Evolutionary conservation across 92 coral and sea anemone species (phyloP).

Genomic region (Desmophyllum pertusum): DNA sequence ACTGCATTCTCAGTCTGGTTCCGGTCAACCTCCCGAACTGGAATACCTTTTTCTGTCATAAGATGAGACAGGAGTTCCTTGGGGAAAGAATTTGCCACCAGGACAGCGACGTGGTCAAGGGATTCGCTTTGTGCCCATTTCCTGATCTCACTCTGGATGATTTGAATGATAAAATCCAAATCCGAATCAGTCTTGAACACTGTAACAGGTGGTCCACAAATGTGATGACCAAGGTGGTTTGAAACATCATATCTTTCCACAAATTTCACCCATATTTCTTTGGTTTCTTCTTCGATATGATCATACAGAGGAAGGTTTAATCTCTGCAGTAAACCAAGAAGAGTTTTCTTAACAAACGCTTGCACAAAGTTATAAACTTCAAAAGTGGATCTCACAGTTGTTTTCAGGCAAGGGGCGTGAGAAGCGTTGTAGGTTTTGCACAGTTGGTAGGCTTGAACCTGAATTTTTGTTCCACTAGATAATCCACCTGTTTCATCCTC

Average conservation of each 20-base stretch:
- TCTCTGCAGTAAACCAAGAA: neutral
- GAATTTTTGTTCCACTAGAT: neutral
- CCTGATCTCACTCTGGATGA: neutral
- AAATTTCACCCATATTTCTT: neutral
- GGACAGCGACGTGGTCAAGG: slow-evolving; percentile 17
- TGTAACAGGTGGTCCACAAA: slow-evolving; percentile 39
- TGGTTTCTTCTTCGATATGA: slow-evolving; percentile 3
- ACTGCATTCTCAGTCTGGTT: neutral
- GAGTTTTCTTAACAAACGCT: slow-evolving; percentile 19
- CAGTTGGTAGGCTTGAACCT: neutral
- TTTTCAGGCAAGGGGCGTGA: slow-evolving; percentile 23
- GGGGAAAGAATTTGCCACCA: neutral
- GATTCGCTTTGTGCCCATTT: neutral
- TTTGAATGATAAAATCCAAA: neutral
- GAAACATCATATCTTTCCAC: slow-evolving; percentile 20
- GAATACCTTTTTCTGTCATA: neutral
- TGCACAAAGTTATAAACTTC: slow-evolving; percentile 28
- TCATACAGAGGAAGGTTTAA: neutral
- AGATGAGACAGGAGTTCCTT: slow-evolving; percentile 8
- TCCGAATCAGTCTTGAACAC: neutral
- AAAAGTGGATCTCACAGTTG: slow-evolving; percentile 19
- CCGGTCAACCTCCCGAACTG: slow-evolving; percentile 23
- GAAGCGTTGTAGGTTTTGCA: slow-evolving; percentile 4
- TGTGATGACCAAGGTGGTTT: slow-evolving; percentile 33
- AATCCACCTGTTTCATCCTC: neutral